Base-by-base conservation (phyloP, 2,797 vertebrate genomes). In the Sebastes itinus region DNA sequence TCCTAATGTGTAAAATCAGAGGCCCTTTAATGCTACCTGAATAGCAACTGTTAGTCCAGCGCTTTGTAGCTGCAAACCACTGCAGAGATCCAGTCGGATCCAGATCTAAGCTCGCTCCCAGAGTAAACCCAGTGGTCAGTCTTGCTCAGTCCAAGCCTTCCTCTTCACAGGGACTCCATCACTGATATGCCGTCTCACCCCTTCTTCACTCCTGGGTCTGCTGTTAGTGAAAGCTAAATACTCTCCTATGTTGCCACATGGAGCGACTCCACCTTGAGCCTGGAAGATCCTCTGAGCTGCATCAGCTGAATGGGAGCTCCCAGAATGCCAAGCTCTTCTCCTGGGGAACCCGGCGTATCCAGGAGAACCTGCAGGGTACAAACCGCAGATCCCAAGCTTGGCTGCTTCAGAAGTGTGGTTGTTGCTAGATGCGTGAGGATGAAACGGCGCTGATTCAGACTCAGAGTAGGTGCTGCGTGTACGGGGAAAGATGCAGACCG, bases 291-390 rank as follows among this genome's bases (percentile, higher is more conserved):
- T 94, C 80, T 92, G 93, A 64, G 87, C 72, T 2, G 90, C 83
- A 46, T 95, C 94, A n/a, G 95, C 95, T 9, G 95, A 96, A 75
- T 94, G 93, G 49, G 95, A 95, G 54, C 93, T 92, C 35, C 94
- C 94, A 6, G 92, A 95, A 81, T 95, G 92, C 95, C 95, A 95
- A 1, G 94, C 95, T 85, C 94, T 93, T 35, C 92, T 92, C 60
- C 92, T 80, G 5, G 88, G 88, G 46, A 87, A 42, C 22, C 28
- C 32, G 4, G 13, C 75, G 25, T 72, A 52, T 27, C 68, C 75
- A 6, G 60, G 46, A 49, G 72, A 73, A 38, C 18, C 58, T 7
- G 56, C 25, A 8, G 82, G 68, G 55, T 22, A 22, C 27, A 56
- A 64, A 69, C 67, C 56, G n/a, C 12, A 68, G 68, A 78, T 70